phyloP scores from a whole-genome alignment of 1,140 invertebrate genomes.

The Dreissena rostriformis region DNA sequence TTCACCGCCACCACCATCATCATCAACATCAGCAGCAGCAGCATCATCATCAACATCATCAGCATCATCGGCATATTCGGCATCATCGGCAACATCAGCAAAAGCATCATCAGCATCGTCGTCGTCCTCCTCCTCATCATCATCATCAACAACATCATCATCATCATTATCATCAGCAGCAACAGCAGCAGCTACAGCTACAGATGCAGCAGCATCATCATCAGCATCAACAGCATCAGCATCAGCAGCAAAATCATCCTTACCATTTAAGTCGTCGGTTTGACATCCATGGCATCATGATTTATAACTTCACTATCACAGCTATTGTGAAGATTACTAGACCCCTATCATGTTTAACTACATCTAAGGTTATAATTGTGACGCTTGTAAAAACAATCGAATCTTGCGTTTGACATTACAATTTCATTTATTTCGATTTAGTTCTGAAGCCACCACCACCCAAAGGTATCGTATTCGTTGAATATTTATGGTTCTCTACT shows the following conservation, averaged over 20 bases:
- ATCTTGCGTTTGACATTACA: no score
- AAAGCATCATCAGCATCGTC: conserved; percentile 9
- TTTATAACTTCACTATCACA: no score
- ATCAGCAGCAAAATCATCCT: not conserved
- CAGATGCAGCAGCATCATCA: conserved; percentile 19
- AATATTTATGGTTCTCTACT: no score
- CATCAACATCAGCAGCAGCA: not conserved
- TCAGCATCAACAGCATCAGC: conserved; percentile 8
- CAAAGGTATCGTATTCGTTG: no score
- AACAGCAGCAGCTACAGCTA: conserved; percentile 11
- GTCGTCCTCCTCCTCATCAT: conserved; percentile 8
- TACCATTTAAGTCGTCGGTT: not conserved
- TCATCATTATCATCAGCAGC: conserved; percentile 14
- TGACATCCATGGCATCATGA: not conserved
- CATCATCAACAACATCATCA: conserved; percentile 20
- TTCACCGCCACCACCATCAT: conserved; percentile 14
- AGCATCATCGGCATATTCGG: not conserved
- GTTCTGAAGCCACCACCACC: no score
- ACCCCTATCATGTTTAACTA: no score
- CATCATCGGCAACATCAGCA: not conserved
- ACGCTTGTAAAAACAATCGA: no score
- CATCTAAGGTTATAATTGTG: no score
- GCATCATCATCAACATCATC: conserved; percentile 4
- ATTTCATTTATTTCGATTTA: no score
- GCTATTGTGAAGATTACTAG: no score